phyloP scores from a whole-genome alignment of 2,888 invertebrate genomes.

The Aelia acuminata region DNA sequence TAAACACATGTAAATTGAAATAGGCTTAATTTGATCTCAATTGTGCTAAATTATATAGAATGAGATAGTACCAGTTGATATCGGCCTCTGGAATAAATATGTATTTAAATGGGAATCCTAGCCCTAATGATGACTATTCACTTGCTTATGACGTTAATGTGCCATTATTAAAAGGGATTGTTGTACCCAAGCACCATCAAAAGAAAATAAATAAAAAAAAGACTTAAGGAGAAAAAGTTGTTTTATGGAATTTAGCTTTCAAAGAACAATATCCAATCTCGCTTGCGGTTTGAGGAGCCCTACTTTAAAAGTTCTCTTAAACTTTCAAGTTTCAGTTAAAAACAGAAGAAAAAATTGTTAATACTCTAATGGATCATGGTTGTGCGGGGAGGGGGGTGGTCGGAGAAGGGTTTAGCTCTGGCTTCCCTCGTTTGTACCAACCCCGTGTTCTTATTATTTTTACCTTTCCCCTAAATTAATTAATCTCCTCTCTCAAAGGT shows the following conservation, averaged over 20 bases:
- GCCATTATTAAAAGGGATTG: not conserved
- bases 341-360: slow-evolving; percentile 35
- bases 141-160: too few species aligned
- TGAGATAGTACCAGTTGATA: too few species aligned
- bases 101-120: too few species aligned
- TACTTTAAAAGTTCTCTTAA: slow-evolving; percentile 15
- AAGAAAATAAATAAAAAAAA: not conserved
- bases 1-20: too few species aligned
- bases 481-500: not conserved
- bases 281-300: slow-evolving; percentile 10
- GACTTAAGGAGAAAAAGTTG: not conserved
- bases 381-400: not conserved
- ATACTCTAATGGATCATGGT: not conserved
- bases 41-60: too few species aligned
- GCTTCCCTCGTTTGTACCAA: not conserved
- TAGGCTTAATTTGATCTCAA: too few species aligned
- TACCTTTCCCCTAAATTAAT: not conserved
- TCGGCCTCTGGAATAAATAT: too few species aligned
- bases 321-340: slow-evolving; percentile 17
- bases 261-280: slow-evolving; percentile 18
- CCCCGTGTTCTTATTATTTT: not conserved
- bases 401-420: not conserved
- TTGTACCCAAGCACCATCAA: not conserved
- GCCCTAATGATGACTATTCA: too few species aligned
- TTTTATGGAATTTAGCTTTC: slow-evolving; percentile 7